Evolutionary conservation across 2,888 invertebrate genomes (phyloP).

Genomic region (Aphidoletes aphidimyza): DNA sequence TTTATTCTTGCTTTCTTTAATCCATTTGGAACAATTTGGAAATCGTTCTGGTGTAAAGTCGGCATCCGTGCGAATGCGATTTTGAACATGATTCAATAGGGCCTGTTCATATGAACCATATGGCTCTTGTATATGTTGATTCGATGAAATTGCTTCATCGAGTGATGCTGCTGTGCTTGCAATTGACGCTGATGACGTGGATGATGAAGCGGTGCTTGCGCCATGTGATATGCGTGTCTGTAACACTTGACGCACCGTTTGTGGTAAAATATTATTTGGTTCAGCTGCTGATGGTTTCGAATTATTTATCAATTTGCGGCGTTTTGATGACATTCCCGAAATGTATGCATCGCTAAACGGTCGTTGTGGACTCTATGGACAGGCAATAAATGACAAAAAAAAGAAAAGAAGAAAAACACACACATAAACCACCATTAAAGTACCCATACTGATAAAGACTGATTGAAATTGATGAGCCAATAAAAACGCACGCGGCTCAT

Average conservation of each 20-base stretch:
- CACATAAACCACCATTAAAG: no score
- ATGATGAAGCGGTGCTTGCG: not conserved
- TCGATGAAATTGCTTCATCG: conserved; percentile 60
- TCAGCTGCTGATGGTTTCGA: conserved; percentile 63
- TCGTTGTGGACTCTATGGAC: conserved; percentile 64
- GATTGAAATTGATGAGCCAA: no score
- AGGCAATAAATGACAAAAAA: conserved; percentile 4
- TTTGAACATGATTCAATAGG: conserved; percentile 62
- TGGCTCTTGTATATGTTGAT: conserved; percentile 63
- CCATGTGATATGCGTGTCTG: conserved; percentile 53
- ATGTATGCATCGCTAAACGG: conserved; percentile 91
- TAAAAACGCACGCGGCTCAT: no score
- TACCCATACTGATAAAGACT: no score
- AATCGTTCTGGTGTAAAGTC: conserved; percentile 65
- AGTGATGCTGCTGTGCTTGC: conserved; percentile 21
- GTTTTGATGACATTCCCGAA: conserved; percentile 88
- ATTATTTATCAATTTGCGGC: conserved; percentile 77
- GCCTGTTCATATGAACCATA: conserved; percentile 65
- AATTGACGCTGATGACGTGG: not conserved
- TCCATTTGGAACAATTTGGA: conserved; percentile 65
- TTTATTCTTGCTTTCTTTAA: conserved; percentile 44
- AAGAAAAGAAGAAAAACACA: no score
- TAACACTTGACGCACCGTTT: conserved; percentile 63
- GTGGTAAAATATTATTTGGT: conserved; percentile 63
- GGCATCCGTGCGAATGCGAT: conserved; percentile 64